A percentile compares a stretch with the other conserved stretches of the same genome.
These are phyloP conservation scores for Onchidella celtica DNA, from an alignment of 2,888 invertebrate genomes.

Conservation along the genomic window DNA sequence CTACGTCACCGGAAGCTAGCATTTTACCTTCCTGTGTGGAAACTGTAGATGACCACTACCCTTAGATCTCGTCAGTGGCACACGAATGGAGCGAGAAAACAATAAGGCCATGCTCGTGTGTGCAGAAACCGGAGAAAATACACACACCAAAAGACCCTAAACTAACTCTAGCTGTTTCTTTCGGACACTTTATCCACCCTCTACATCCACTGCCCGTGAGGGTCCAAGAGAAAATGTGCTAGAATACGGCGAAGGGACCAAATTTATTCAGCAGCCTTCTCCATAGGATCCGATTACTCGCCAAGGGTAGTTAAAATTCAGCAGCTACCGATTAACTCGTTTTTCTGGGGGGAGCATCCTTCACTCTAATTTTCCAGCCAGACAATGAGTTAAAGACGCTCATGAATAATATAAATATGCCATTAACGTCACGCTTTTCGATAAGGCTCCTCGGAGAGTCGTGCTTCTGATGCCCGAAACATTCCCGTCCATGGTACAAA, in stretches of 20 bases:
- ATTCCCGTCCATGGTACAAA: conserved; percentile 36
- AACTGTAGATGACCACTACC: too few species aligned
- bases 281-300: conserved; percentile 56
- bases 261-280: conserved; percentile 58
- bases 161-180: too few species aligned
- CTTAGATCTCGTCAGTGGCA: too few species aligned
- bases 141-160: too few species aligned
- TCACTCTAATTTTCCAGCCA: conserved; percentile 57
- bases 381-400: conserved; percentile 58
- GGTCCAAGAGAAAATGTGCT: conserved; percentile 39
- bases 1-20: too few species aligned
- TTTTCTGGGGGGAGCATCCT: conserved; percentile 58
- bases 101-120: too few species aligned
- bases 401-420: conserved; percentile 64
- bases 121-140: too few species aligned
- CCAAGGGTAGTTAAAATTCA: conserved; percentile 61
- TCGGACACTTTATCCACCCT: too few species aligned
- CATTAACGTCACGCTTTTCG: conserved; percentile 55
- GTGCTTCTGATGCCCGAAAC: conserved; percentile 55
- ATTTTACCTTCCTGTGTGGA: too few species aligned
- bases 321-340: conserved; percentile 60
- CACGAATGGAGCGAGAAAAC: too few species aligned
- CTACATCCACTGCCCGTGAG: background rate
- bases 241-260: conserved; percentile 49
- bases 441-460: conserved; percentile 48